Percentiles rank a stretch among this genome's conserved stretches.
phyloP scores from a whole-genome alignment of 2,113 vertebrate species.

The Leucopsar rothschildi region DNA sequence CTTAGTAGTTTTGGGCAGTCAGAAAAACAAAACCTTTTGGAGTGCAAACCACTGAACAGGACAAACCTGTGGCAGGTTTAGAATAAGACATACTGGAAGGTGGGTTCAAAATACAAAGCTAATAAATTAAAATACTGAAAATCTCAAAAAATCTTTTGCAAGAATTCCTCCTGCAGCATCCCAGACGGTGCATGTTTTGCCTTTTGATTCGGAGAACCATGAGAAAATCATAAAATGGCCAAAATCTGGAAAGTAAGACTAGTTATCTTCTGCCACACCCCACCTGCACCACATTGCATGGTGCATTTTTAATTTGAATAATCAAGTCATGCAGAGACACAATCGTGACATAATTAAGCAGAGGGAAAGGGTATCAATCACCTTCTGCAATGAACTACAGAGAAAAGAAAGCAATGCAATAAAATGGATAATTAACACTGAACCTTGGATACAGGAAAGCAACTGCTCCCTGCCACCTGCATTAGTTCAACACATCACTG shows the following conservation, averaged over 20 bases:
- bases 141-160: not conserved
- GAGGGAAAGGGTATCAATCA: not conserved
- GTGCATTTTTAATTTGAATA: not conserved
- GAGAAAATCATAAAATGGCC: not conserved
- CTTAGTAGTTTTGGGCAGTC: not conserved
- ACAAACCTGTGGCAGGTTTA: not conserved
- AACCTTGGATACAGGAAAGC: constrained; percentile 9
- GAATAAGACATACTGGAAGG: not conserved
- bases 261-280: not conserved
- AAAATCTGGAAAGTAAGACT: not conserved
- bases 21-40: not conserved
- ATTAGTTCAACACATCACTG: not conserved
- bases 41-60: not conserved
- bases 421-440: constrained; percentile 16
- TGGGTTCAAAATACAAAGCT: not conserved
- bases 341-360: not conserved
- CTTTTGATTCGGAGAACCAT: not conserved
- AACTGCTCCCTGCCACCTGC: constrained; percentile 21
- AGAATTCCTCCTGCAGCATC: not conserved
- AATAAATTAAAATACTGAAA: not conserved
- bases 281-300: accelerated
- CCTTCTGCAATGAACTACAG: not conserved
- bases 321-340: not conserved
- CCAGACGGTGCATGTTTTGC: not conserved
- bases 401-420: not conserved